A percentile compares a stretch with the other conserved stretches of the same genome.
phyloP scores from a whole-genome alignment of 2,888 invertebrate species.

The Scrobipalpa atriplicella region DNA sequence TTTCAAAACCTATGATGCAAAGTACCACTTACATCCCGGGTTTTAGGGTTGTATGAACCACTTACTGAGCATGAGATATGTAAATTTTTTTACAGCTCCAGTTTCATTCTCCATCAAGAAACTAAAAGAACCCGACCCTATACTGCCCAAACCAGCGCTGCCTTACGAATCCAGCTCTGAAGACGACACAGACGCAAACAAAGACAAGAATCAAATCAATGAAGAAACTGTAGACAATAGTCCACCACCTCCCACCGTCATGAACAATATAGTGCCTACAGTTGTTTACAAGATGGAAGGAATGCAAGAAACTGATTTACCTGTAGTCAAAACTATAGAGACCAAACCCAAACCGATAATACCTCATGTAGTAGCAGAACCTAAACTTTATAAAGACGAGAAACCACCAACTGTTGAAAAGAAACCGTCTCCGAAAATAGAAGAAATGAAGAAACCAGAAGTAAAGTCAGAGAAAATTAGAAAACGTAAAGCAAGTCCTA shows the following conservation, averaged over 20 bases:
- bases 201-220: conserved; percentile 38
- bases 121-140: conserved; percentile 87
- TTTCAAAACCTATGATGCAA: too few species aligned
- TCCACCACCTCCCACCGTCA: conserved; percentile 39
- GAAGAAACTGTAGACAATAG: conserved; percentile 28
- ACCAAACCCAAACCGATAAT: conserved; percentile 33
- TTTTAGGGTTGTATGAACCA: too few species aligned
- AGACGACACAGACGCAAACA: conserved; percentile 69
- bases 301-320: conserved; percentile 47
- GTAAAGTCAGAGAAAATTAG: conserved; percentile 35
- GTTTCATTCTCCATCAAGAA: conserved; percentile 94
- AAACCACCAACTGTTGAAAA: conserved; percentile 15
- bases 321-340: conserved; percentile 46
- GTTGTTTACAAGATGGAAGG: conserved; percentile 69
- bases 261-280: conserved; percentile 53
- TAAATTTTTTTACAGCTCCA: conserved; percentile 83
- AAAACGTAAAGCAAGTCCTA: conserved; percentile 34
- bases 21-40: too few species aligned
- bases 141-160: conserved; percentile 87
- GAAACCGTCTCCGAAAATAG: conserved; percentile 37
- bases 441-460: conserved; percentile 34
- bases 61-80: too few species aligned
- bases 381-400: conserved; percentile 35
- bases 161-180: conserved; percentile 90
- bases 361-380: conserved; percentile 41